Percentiles rank a stretch among this genome's conserved stretches.
These are phyloP conservation scores for Microtus agrestis DNA, from an alignment of 2,797 vertebrate genomes.

Conservation along the genomic window DNA sequence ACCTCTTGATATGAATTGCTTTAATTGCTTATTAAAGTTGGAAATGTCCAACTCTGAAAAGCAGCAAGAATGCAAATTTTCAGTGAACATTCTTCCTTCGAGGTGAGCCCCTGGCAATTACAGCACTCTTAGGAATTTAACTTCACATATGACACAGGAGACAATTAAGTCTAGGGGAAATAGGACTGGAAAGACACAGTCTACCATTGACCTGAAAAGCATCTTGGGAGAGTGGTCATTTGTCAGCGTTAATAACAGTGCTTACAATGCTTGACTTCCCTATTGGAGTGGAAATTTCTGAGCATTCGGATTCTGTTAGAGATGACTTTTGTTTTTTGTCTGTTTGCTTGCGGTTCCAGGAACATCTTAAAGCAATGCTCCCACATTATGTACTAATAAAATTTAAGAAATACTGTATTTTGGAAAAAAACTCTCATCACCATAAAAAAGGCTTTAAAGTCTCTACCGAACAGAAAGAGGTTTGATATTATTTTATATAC, in stretches of 20 bases:
- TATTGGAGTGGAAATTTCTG: slow-evolving; percentile 30
- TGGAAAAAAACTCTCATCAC: background rate
- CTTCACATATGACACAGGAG: background rate
- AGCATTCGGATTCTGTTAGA: background rate
- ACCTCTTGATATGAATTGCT: slow-evolving; percentile 59
- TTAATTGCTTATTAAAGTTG: slow-evolving; percentile 69
- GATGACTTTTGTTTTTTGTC: background rate
- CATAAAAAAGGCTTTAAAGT: background rate
- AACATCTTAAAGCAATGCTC: background rate
- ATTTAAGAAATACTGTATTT: slow-evolving; percentile 29
- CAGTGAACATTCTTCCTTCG: background rate
- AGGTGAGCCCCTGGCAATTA: slow-evolving; percentile 21
- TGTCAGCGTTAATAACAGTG: background rate
- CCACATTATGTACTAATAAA: background rate
- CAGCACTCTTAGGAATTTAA: background rate
- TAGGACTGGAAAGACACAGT: background rate
- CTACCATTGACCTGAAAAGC: background rate
- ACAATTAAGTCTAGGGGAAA: background rate
- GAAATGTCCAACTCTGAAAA: slow-evolving; percentile 57
- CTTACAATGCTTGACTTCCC: slow-evolving; percentile 17
- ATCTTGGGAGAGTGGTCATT: background rate
- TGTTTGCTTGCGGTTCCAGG: background rate
- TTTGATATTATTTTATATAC: background rate
- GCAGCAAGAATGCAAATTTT: slow-evolving; percentile 50
- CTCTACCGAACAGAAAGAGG: background rate